phyloP scores from a whole-genome alignment of 2,113 vertebrate genomes.

The rabbit (Oryctolagus cuniculus) region mOryCun1.1 NC_091439.1:98105001-98105500 shows the following conservation, averaged over 20 bases:
- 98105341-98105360: not conserved
- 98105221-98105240: not conserved
- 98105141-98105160: too few relatives aligned
- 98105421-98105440: not conserved
- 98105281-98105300: not conserved
- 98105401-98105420: not conserved
- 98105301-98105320: not conserved
- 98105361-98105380: conserved; percentile 22
- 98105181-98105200: not conserved
- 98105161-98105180: too few relatives aligned
- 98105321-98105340: not conserved
- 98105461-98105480: too few relatives aligned
- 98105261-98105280: conserved; percentile 18
- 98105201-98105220: not conserved
- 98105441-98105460: too few relatives aligned
- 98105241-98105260: not conserved
- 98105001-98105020: too few relatives aligned
- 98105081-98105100: too few relatives aligned
- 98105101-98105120: too few relatives aligned
- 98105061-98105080: too few relatives aligned
- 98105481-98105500: too few relatives aligned
- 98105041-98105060: too few relatives aligned
- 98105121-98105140: too few relatives aligned
- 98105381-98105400: not conserved
- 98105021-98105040: too few relatives aligned